Evolutionary conservation across 2,888 invertebrate genomes (phyloP), one percentile per base, ranked within the genome.

Genomic region (Athalia rosae): DNA sequence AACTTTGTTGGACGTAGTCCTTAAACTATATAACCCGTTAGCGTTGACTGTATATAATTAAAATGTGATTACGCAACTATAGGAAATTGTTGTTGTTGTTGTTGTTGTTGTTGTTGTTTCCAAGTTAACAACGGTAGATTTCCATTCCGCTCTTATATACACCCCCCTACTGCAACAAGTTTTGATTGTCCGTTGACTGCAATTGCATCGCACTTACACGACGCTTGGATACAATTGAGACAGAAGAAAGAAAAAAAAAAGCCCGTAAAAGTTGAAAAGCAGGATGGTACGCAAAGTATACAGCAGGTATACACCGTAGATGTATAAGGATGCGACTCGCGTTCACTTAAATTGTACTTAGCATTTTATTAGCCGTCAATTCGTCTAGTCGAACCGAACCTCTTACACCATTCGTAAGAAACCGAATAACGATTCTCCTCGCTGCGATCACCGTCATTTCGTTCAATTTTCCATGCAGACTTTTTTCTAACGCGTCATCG

Each of bases 121-220:
- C 8, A 50, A 7, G 58, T n/a, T n/a, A 45, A 47, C 8, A 47
- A 7, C 58, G 11, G 58, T 13, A 13, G 8, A 4, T 11, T 4
- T n/a, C 9, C 28, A 28, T 28, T 28, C 28, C 28, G 28, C 28
- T 28, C 28, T 28, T 28, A 28, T 28, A 2, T 28, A 28, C 28
- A 28, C 11, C 47, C 15, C 47, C n/a, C n/a, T n/a, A n/a, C n/a
- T n/a, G 45, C 11, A 47, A 47, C 45, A 64, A 64, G 47, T 61
- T 64, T 64, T 13, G 64, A 64, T 64, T 47, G 47, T 45, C 64
- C 28, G 43, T 64, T 64, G 64, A 28, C 28, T 28, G 64, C 50
- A 53, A 67, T 66, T 50, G 66, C 9, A 48, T 50, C 15, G 28
- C 53, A 11, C 53, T n/a, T 28, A 53, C 53, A 41, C 28, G 48